Base-by-base conservation (phyloP, 1,140 invertebrate species). In the Zeugodacus cucurbitae region DNA sequence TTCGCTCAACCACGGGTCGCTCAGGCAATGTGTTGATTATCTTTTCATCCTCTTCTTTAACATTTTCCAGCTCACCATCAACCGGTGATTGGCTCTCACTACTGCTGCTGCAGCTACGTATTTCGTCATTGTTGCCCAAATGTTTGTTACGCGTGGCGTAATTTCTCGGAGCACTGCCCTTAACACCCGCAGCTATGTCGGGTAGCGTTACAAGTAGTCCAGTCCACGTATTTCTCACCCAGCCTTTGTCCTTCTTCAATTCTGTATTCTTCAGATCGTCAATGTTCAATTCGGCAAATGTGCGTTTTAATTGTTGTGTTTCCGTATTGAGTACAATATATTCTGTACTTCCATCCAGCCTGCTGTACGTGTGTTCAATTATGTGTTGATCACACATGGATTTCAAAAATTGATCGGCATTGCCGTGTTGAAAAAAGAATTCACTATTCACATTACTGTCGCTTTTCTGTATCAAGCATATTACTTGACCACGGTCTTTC, bases 371-470 rank as follows among this genome's bases (percentile, higher is more conserved):
- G 64, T 87, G 89, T 78, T 93, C 92, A 22, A 93, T 91, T 32
- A 93, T 90, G 87, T 93, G 92, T 41, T 89, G 89, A 32, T 92
- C 90, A 90, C 96, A 96, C 26, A 97, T 93, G 62, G 95, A 94
- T 41, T 95, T 95, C 11, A 98, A 94, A 91, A 98, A 96, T 88
- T 95, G 95, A 90, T 97, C 96, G 10, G 97, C 97, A 89, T 97
- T 97, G 14, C 96, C 97, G 90, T 97, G 95, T 92, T 98, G 97
- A 94, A 98, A 98, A 90, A 97, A 96, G 90, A 97, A 96, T 22
- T 96, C 96, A 89, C 96, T 96, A 89, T 97, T 96, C 88, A 96
- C 95, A 0, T 96, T 95, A 17, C 96, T 96, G 91, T 97, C 96
- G 5, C 87, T 87, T 90, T 96, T 96, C 14, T 96, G 96, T 88